These are phyloP conservation scores for Drosophila erecta DNA, from an alignment of 1,140 invertebrate genomes.

Conservation along the genomic window DNA sequence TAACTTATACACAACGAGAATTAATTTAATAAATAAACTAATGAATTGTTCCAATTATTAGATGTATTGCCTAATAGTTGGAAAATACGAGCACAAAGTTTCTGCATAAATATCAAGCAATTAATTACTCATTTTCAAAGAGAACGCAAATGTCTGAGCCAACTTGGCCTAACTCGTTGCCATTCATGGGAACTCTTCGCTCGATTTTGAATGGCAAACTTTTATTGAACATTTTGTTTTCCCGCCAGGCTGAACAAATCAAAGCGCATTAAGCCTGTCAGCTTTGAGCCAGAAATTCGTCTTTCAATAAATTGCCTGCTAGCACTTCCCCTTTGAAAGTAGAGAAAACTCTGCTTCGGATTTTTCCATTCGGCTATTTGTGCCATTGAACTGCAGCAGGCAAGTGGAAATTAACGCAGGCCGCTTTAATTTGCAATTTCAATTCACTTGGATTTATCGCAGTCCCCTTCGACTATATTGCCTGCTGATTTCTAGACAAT, in stretches of 20 bases:
- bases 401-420: conserved; percentile 47
- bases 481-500: conserved; percentile 55
- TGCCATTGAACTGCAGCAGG: conserved; percentile 37
- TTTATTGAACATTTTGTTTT: conserved; percentile 29
- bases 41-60: no score
- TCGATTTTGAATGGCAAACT: conserved; percentile 6
- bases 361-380: conserved; percentile 12
- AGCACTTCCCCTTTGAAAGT: background rate
- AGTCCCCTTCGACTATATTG: conserved; percentile 8
- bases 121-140: conserved; percentile 5
- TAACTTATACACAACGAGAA: background rate
- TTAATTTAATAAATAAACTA: no score
- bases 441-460: conserved; percentile 42
- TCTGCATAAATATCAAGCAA: background rate
- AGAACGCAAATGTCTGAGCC: background rate
- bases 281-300: conserved; percentile 27
- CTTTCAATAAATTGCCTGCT: conserved; percentile 38
- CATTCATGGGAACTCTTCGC: background rate
- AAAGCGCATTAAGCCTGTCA: conserved; percentile 39
- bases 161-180: background rate
- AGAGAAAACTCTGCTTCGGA: background rate
- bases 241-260: conserved; percentile 19
- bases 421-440: conserved; percentile 61
- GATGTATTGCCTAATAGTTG: no score
- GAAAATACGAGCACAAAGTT: no score